These are phyloP conservation scores for Aspidiotus rigidus DNA, from an alignment of 2,888 invertebrate species.

Conservation along the genomic window DNA sequence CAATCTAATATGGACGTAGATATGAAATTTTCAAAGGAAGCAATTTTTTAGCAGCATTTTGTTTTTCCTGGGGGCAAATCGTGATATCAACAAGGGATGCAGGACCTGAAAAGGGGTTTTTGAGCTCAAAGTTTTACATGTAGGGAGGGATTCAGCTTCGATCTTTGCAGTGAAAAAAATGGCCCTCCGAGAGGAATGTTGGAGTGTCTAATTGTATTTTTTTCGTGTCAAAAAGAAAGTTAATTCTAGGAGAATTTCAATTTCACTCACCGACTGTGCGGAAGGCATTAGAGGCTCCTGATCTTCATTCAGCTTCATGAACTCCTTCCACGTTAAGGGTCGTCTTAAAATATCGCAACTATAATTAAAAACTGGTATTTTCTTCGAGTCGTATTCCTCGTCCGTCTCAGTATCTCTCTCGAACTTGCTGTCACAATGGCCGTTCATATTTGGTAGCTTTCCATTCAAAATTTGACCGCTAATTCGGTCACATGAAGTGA, in stretches of 20 bases:
- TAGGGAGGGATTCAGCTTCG: not conserved
- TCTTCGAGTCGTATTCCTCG: conserved; percentile 8
- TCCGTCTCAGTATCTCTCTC: not conserved
- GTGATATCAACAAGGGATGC: too few relatives aligned
- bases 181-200: not conserved
- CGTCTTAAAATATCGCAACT: conserved; percentile 44
- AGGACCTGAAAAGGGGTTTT: too few relatives aligned
- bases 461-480: too few relatives aligned
- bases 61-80: too few relatives aligned
- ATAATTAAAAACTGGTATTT: conserved; percentile 18
- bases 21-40: too few relatives aligned
- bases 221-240: too few relatives aligned
- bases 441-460: too few relatives aligned
- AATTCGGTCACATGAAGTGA: too few relatives aligned
- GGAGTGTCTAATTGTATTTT: too few relatives aligned
- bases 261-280: conserved; percentile 12
- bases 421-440: too few relatives aligned
- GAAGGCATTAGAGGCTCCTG: conserved; percentile 23
- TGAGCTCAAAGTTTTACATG: not conserved
- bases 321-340: conserved; percentile 67
- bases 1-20: too few relatives aligned
- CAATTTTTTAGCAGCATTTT: too few relatives aligned
- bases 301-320: conserved; percentile 45
- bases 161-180: not conserved
- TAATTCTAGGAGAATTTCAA: not conserved